These are phyloP conservation scores for Sinosuthora webbiana DNA, from an alignment of 2,113 vertebrate species.

Conservation along the genomic window DNA sequence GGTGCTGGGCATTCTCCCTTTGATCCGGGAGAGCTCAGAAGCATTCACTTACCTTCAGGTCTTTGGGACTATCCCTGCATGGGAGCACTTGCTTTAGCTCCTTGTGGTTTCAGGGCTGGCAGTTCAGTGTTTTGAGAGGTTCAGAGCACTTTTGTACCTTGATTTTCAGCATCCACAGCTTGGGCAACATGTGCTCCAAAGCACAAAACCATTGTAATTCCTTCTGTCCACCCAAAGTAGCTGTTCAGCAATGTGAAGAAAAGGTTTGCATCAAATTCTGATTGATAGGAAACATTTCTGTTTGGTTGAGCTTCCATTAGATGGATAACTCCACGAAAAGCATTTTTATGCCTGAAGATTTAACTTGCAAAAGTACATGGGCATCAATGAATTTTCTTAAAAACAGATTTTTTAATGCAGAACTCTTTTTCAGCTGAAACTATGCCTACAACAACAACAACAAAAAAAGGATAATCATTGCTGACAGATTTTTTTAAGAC, in stretches of 20 bases:
- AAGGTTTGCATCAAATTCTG: not conserved
- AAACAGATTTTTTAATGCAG: not conserved
- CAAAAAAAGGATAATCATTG: not conserved
- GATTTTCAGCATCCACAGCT: not conserved
- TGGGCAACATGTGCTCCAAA: not conserved
- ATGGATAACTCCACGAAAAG: not conserved
- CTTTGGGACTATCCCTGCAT: not conserved
- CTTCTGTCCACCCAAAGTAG: not conserved
- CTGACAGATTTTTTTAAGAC: not conserved
- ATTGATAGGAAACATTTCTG: not conserved
- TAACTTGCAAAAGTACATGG: not conserved
- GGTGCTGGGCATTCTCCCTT: not conserved
- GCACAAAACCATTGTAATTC: fast-evolving
- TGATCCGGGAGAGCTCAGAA: not conserved
- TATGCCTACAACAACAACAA: not conserved
- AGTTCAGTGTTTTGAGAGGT: not conserved
- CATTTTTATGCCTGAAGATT: not conserved
- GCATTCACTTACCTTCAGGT: not conserved
- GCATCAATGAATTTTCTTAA: not conserved
- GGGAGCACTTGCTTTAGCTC: not conserved
- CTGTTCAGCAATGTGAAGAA: not conserved
- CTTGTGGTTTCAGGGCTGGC: not conserved
- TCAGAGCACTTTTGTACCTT: not conserved
- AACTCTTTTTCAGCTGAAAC: not conserved
- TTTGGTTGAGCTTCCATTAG: not conserved